These are phyloP conservation scores for Antedon bifida DNA, from an alignment of 35 echinoderm and acorn worm genomes.

Conservation along the genomic window DNA sequence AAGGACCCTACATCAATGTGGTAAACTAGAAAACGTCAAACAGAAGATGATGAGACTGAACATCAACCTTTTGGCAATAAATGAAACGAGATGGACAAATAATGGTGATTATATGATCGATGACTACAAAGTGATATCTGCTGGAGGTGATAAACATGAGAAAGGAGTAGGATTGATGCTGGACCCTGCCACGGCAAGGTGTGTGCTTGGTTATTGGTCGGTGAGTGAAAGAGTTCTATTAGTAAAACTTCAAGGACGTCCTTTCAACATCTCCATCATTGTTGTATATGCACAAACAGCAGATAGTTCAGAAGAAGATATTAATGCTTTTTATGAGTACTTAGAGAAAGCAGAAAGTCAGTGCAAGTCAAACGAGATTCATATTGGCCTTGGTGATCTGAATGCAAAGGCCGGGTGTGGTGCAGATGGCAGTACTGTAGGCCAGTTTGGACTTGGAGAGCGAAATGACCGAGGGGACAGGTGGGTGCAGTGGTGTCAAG, in stretches of 20 bases:
- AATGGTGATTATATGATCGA: neutral
- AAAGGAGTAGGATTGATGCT: neutral
- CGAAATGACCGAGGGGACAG: neutral
- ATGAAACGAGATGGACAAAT: neutral
- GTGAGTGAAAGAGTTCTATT: neutral
- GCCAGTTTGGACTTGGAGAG: neutral
- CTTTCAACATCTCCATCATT: neutral
- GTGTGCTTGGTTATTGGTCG: neutral
- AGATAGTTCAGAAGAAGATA: neutral
- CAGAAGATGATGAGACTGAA: slow-evolving; percentile 10
- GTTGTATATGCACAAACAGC: neutral
- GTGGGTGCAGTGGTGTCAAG: slow-evolving; percentile 9
- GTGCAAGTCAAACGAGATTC: slow-evolving; percentile 12
- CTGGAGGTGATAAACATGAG: slow-evolving; percentile 3
- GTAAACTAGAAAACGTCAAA: slow-evolving; percentile 12
- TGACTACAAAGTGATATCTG: neutral
- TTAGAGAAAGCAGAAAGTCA: neutral
- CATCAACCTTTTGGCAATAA: neutral
- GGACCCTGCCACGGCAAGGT: neutral
- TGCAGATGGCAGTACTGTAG: slow-evolving; percentile 3
- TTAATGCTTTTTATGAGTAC: neutral
- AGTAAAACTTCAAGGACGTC: neutral
- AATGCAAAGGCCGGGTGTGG: slow-evolving; percentile 16
- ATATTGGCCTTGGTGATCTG: slow-evolving; percentile 12
- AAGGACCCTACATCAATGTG: slow-evolving; percentile 3